A percentile compares a stretch with the other conserved stretches of the same genome.
These are phyloP conservation scores for Eledona agricola DNA, from an alignment of 2,888 invertebrate genomes.

Conservation along the genomic window DNA sequence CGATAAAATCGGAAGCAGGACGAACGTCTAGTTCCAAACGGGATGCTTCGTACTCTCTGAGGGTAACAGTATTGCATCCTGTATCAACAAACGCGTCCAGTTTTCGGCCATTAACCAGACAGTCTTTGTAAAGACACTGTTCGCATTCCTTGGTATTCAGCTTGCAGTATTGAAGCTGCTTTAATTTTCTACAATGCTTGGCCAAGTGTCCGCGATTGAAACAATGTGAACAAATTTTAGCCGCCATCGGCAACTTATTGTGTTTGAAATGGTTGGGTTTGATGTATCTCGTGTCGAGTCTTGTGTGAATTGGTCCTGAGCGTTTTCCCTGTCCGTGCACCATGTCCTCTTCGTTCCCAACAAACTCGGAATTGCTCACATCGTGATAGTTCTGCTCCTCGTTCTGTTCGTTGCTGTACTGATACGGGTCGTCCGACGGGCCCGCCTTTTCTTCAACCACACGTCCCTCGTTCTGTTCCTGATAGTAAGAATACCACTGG, in stretches of 20 bases:
- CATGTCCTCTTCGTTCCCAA: constrained; percentile 4
- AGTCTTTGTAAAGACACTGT: constrained; percentile 15
- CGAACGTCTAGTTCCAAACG: neutral
- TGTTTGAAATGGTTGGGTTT: constrained; percentile 11
- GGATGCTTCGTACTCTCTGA: constrained; percentile 8
- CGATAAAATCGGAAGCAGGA: neutral
- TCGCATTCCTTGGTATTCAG: neutral
- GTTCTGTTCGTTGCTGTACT: neutral
- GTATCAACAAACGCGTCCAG: constrained; percentile 28
- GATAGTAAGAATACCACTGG: constrained; percentile 29
- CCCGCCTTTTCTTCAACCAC: too few relatives aligned
- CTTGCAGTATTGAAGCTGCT: constrained; percentile 5
- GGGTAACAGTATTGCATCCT: constrained; percentile 21
- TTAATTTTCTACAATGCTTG: constrained; percentile 12
- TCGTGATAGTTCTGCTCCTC: neutral
- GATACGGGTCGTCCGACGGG: too few relatives aligned
- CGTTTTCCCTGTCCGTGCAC: too few relatives aligned
- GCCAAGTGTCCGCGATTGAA: constrained; percentile 29
- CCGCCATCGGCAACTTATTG: constrained; percentile 15
- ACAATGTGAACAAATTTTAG: constrained; percentile 26
- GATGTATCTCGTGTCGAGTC: constrained; percentile 29
- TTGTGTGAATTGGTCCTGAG: constrained; percentile 27
- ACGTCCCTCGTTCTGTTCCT: too few relatives aligned
- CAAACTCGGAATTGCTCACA: neutral
- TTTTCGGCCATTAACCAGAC: constrained; percentile 6